These are phyloP conservation scores for Pheosia gnoma DNA, from an alignment of 2,888 invertebrate species.

Conservation along the genomic window DNA sequence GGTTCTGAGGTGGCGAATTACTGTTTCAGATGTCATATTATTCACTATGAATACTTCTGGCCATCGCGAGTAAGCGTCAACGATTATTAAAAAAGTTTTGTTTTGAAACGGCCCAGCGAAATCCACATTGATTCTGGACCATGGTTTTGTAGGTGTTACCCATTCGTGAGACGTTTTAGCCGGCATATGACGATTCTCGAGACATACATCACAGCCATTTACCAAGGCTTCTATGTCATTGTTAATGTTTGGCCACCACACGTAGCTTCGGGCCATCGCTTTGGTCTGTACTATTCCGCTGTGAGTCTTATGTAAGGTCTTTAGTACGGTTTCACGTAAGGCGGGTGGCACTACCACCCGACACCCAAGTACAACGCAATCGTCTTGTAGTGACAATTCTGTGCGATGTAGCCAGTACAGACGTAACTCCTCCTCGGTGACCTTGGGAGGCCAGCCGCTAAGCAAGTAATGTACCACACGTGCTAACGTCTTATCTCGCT, in stretches of 20 bases:
- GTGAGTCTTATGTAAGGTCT: conserved; percentile 16
- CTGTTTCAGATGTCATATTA: conserved; percentile 19
- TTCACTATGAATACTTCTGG: conserved; percentile 12
- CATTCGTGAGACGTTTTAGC: conserved; percentile 12
- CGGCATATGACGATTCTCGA: conserved; percentile 11
- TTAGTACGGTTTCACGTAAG: conserved; percentile 3
- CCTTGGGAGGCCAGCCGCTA: conserved; percentile 6
- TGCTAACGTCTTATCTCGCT: conserved; percentile 8
- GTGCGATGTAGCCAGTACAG: conserved; percentile 8
- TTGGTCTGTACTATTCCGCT: conserved; percentile 31
- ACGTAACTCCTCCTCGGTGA: conserved; percentile 4
- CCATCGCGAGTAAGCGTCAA: conserved; percentile 10
- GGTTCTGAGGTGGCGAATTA: conserved; percentile 20
- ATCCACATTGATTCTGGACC: conserved; percentile 18
- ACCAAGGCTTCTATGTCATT: conserved; percentile 13
- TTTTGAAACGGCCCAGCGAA: conserved; percentile 15
- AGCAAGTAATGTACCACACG: conserved; percentile 6
- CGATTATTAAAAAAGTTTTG: conserved; percentile 10
- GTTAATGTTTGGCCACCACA: conserved; percentile 33
- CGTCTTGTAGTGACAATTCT: conserved; percentile 12
- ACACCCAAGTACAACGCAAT: conserved; percentile 8
- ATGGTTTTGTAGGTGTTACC: conserved; percentile 17
- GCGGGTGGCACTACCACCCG: conserved; percentile 7
- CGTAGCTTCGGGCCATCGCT: conserved; percentile 28
- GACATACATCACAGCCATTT: conserved; percentile 4